Evolutionary conservation across 2,113 vertebrate species (phyloP), one percentile per base, ranked within the genome.

Genomic region (Petroica traversi): DNA sequence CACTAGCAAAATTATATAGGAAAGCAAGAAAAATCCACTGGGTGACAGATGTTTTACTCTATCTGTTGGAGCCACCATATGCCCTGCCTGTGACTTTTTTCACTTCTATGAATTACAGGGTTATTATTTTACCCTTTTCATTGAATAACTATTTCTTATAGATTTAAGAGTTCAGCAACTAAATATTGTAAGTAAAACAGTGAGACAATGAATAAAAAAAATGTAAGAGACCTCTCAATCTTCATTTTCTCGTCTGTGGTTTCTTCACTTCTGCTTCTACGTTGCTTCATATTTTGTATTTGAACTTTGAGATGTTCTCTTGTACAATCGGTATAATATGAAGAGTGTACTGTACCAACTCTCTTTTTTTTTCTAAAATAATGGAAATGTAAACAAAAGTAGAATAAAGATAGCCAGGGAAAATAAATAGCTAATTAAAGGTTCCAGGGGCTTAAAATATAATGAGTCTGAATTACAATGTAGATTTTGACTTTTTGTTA

Each of bases 401-500:
- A 69, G 68, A 92, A 91, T 67, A 83, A 41, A 85, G 7, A 68
- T 40, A 92, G 40, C 25, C 49, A 82, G 20, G 8, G 87, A 89
- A 94, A 91, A 83, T 18, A 83, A 68, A 93, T 59, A 69, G 36
- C 57, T 95, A 93, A 95, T 96, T 95, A 95, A 92, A 97, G 33
- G 5, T 64, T 94, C n/a, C 25, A 45, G 19, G 7, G 19, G 2
- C 68, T 94, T 97, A 97, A 96, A 93, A 62, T 80, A 84, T 36
- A 95, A 88, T 78, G 51, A 48, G 75, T 81, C 51, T 93, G 51
- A 96, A 94, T 88, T 85, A 61, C 51, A 91, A 76, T 82, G 78
- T 76, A 45, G 40, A 94, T 94, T 97, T 97, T 96, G 55, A 95
- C 55, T 92, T 95, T 96, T 92, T 93, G 19, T 36, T 92, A 61